Base-by-base conservation (phyloP, 2,797 vertebrate genomes). In the Gastrophryne carolinensis region DNA sequence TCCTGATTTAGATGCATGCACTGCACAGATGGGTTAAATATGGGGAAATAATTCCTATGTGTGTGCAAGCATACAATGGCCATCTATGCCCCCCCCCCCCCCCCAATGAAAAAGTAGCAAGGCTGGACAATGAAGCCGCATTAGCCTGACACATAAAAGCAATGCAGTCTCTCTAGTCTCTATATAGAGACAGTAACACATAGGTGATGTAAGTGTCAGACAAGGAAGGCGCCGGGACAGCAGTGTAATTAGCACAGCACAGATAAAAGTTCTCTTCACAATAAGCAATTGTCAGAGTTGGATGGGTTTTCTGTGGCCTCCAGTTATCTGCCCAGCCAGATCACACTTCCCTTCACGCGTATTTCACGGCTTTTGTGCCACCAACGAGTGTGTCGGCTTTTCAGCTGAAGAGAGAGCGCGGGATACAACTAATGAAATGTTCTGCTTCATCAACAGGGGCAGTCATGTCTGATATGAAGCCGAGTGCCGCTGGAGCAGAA, bases 401-500 rank as follows among this genome's bases (percentile, higher is more conserved):
- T 61, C 21, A 24, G 5, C 57, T 7, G 24, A 44, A 15, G 19
- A 29, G 39, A 1, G 13, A 47, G 41, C 41, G 26, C 9, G 62
- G 9, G 11, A 49, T 41, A 50, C 44, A 50, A 65, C 27, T 65
- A 65, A 49, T 65, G 44, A 49, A 30, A 54, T 9, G 29, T 41
- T 56, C 34, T 54, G 35, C 32, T 69, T 27, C 50, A 69, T 41
- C 26, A 69, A 54, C 21, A 8, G 27, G 52, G 12, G 35, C n/a
- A 32, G 29, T 44, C 52, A 57, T 27, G 67, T 57, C 37, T 57
- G 52, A 58, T 13, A 70, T 57, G 24, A 57, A 12, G 23, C 26
- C 21, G 11, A 66, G 41, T 13, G 29, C 30, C 64, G 53, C 3
- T 19, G 2, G 64, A 66, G 44, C 63, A 65, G 62, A 65, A 65